These are phyloP conservation scores for Riparia riparia DNA, from an alignment of 2,113 vertebrate genomes.

Conservation along the genomic window DNA sequence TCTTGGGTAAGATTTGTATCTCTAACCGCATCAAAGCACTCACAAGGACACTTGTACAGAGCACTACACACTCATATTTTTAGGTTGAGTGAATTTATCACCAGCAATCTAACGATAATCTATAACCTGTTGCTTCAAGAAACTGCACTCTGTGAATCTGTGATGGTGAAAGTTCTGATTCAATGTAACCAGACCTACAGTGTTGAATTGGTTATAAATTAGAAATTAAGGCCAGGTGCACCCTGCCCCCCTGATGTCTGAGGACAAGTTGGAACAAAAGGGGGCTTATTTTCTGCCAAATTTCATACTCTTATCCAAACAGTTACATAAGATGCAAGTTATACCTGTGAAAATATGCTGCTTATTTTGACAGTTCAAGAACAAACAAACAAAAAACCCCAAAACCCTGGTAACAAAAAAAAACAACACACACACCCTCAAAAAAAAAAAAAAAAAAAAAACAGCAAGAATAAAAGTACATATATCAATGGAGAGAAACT, in stretches of 20 bases:
- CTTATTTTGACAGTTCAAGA: neutral
- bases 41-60: neutral
- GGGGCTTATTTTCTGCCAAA: neutral
- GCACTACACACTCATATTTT: neutral
- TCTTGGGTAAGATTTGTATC: neutral
- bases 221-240: neutral
- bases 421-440: neutral
- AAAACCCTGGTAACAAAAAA: neutral
- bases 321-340: neutral
- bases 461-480: neutral
- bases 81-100: neutral
- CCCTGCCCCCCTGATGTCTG: fast-evolving
- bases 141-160: neutral
- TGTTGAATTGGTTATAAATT: neutral
- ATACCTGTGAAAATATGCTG: neutral
- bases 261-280: neutral
- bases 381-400: neutral
- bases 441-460: neutral
- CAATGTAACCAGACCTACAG: neutral
- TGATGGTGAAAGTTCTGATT: neutral
- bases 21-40: neutral
- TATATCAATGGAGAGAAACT: neutral
- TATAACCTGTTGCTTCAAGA: neutral
- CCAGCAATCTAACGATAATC: neutral
- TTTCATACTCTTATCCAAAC: neutral